Percentiles rank a stretch among this genome's conserved stretches.
phyloP scores from a whole-genome alignment of 2,888 invertebrate species.

The Acholoe squamosa region DNA sequence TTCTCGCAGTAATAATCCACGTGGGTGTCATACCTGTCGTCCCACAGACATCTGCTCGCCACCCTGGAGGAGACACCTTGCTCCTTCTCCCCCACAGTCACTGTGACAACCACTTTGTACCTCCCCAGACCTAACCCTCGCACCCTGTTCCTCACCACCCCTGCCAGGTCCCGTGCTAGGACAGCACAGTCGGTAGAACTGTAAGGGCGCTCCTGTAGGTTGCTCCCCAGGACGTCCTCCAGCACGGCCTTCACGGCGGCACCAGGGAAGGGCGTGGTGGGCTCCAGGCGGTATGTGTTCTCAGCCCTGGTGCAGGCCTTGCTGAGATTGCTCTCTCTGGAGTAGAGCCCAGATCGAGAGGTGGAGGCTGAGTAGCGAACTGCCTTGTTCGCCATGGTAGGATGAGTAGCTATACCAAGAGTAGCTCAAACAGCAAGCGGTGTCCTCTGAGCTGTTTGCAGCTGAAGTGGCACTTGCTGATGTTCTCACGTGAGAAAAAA shows the following conservation, averaged over 20 bases:
- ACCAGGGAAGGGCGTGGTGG: slow-evolving; percentile 70
- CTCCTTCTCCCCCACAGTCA: slow-evolving; percentile 74
- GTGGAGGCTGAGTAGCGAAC: slow-evolving; percentile 67
- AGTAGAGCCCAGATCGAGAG: slow-evolving; percentile 70
- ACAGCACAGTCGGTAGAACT: slow-evolving; percentile 73
- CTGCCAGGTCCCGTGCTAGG: slow-evolving; percentile 72
- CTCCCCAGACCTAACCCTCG: slow-evolving; percentile 74
- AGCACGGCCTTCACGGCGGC: slow-evolving; percentile 71
- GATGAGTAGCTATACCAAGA: neutral
- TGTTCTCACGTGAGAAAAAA: too few relatives aligned
- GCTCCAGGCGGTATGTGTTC: slow-evolving; percentile 76
- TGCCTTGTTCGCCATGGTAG: slow-evolving; percentile 26
- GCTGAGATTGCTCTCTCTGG: slow-evolving; percentile 68
- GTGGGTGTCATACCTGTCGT: slow-evolving; percentile 75
- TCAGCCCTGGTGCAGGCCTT: slow-evolving; percentile 72
- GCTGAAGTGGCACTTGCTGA: too few relatives aligned
- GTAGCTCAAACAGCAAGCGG: too few relatives aligned
- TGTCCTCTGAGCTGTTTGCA: too few relatives aligned
- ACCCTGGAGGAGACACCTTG: slow-evolving; percentile 70
- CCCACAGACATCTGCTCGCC: slow-evolving; percentile 77
- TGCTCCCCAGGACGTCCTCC: slow-evolving; percentile 70
- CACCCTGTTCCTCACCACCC: slow-evolving; percentile 75
- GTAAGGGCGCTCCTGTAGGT: slow-evolving; percentile 72
- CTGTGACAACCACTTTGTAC: slow-evolving; percentile 75
- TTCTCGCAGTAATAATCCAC: slow-evolving; percentile 75